phyloP scores from a whole-genome alignment of 2,797 vertebrate species.

The Artibeus jamaicensis region DNA sequence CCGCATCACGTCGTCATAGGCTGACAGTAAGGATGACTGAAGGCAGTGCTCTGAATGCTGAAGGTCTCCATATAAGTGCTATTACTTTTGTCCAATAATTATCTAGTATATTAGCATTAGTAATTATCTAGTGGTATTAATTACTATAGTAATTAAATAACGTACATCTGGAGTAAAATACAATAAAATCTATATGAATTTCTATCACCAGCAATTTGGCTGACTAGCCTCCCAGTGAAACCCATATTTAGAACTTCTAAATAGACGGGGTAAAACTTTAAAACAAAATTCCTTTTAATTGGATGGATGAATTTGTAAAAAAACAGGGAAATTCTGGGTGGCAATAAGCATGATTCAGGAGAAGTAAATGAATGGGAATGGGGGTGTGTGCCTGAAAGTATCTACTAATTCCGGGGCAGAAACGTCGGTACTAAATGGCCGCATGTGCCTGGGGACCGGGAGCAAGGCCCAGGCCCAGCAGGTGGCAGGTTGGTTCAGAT shows the following conservation, averaged over 20 bases:
- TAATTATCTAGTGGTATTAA: neutral
- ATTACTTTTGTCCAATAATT: neutral
- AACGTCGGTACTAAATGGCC: neutral
- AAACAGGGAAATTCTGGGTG: neutral
- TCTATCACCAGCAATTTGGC: neutral
- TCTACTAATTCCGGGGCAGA: neutral
- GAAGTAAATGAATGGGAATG: neutral
- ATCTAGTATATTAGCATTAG: neutral
- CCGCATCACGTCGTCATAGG: neutral
- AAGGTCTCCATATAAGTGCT: neutral
- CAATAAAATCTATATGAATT: neutral
- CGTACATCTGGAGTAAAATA: neutral
- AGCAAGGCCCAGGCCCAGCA: neutral
- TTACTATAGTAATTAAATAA: neutral
- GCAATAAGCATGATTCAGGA: neutral
- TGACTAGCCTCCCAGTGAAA: neutral
- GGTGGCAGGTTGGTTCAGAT: neutral
- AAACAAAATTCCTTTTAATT: neutral
- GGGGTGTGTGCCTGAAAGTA: neutral
- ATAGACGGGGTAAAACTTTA: neutral
- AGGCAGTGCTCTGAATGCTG: neutral
- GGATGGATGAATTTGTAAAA: neutral
- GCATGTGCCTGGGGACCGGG: neutral
- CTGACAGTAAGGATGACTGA: neutral
- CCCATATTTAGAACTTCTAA: neutral